Conservation (phyloP, 1,140 invertebrate genomes). For the Stratiolaelaps scimitus region DNA sequence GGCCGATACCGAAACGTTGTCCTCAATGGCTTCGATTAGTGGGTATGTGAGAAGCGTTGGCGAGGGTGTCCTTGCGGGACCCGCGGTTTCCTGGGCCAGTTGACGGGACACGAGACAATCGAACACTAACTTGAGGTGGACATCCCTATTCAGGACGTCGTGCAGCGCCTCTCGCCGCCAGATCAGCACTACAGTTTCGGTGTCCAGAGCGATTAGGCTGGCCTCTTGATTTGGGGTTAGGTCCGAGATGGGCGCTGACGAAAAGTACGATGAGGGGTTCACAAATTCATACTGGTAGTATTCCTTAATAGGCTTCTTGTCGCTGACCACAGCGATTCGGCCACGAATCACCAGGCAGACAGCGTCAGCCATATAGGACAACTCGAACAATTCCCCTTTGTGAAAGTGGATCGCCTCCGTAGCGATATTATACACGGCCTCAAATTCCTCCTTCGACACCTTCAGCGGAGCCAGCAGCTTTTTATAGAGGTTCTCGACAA, state of each 20-base stretch:
- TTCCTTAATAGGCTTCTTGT: conserved; percentile 4
- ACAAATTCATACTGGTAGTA: conserved; percentile 22
- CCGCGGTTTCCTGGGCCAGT: background rate
- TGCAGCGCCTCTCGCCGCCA: conserved; percentile 8
- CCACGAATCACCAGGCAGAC: conserved; percentile 1
- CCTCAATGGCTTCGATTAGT: no score
- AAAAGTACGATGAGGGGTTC: background rate
- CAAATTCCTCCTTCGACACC: conserved; percentile 12
- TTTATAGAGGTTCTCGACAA: background rate
- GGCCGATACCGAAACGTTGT: no score
- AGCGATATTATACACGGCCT: conserved; percentile 19
- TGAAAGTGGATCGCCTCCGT: background rate
- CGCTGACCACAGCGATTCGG: background rate
- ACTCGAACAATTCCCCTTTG: background rate
- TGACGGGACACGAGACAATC: conserved; percentile 9
- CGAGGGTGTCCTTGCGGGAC: no score
- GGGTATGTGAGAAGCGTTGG: no score
- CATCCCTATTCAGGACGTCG: background rate
- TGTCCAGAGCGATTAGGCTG: background rate
- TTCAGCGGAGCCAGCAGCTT: conserved; percentile 7
- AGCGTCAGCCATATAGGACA: background rate
- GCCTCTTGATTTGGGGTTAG: background rate
- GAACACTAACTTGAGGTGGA: conserved; percentile 14
- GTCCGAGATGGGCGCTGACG: background rate
- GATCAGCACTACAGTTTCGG: background rate